phyloP scores from a whole-genome alignment of 2,797 vertebrate genomes.

The Brachyalestes nurse region DNA sequence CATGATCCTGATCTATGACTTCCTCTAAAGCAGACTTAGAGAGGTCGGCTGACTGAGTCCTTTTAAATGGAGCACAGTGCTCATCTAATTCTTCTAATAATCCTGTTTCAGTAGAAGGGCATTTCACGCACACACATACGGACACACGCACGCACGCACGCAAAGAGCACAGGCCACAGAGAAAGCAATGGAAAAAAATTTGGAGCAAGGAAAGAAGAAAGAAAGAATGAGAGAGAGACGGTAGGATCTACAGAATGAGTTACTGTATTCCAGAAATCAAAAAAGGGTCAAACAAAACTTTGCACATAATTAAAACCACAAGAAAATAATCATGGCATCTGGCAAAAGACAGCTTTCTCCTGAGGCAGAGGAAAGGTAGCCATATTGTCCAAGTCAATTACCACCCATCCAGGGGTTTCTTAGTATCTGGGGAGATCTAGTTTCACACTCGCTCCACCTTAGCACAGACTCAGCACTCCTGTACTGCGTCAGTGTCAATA shows the following conservation, averaged over 20 bases:
- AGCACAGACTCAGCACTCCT: neutral
- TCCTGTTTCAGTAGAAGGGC: constrained; percentile 58
- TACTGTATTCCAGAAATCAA: constrained; percentile 71
- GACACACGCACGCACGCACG: too few species aligned
- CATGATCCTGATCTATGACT: constrained; percentile 71
- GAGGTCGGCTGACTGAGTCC: constrained; percentile 34
- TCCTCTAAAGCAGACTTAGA: constrained; percentile 65
- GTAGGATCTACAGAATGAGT: constrained; percentile 72
- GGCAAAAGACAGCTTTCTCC: constrained; percentile 69
- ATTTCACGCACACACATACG: constrained; percentile 55
- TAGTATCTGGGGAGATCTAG: constrained; percentile 71
- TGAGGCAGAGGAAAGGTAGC: constrained; percentile 68
- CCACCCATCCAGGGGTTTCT: constrained; percentile 75
- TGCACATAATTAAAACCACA: constrained; percentile 77
- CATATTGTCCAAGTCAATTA: constrained; percentile 80
- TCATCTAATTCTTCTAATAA: constrained; percentile 57
- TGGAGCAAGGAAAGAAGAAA: neutral
- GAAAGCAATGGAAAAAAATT: too few species aligned
- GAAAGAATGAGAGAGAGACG: neutral
- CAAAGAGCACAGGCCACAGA: too few species aligned
- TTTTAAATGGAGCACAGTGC: constrained; percentile 52
- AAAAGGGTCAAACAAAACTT: constrained; percentile 73
- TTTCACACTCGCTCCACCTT: constrained; percentile 41
- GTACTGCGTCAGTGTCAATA: neutral
- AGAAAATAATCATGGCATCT: constrained; percentile 79